A percentile compares a stretch with the other conserved stretches of the same genome.
These are phyloP conservation scores for Chlorodrepanis virens DNA, from an alignment of 2,113 vertebrate species.

Conservation along the genomic window DNA sequence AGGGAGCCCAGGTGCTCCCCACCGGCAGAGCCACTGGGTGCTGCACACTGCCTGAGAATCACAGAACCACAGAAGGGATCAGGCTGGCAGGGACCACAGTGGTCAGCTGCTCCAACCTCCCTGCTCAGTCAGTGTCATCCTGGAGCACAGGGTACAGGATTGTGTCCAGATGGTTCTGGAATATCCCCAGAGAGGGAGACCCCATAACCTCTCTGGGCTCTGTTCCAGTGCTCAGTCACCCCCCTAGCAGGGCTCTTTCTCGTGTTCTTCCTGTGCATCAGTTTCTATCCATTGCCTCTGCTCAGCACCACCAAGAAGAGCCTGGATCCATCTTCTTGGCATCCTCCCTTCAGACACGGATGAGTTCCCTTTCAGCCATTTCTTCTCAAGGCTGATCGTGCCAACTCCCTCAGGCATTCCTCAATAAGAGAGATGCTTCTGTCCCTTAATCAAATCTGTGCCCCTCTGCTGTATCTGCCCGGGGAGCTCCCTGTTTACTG, in stretches of 20 bases:
- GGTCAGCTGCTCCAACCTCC: background rate
- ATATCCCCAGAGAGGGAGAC: background rate
- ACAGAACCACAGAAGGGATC: too few relatives aligned
- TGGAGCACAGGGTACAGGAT: background rate
- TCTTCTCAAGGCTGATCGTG: background rate
- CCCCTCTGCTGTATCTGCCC: fast-evolving
- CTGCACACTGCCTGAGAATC: background rate
- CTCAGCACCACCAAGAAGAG: background rate
- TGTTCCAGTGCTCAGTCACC: background rate
- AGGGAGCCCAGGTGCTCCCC: background rate
- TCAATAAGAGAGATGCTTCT: too few relatives aligned
- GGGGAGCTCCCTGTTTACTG: background rate
- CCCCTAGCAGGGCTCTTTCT: background rate
- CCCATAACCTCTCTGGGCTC: background rate
- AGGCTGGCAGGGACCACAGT: background rate
- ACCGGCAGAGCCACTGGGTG: fast-evolving
- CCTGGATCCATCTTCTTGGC: background rate
- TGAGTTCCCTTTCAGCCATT: background rate
- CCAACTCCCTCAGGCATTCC: background rate
- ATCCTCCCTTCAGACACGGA: background rate
- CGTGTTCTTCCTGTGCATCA: background rate
- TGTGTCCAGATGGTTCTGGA: too few relatives aligned
- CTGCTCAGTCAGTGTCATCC: background rate
- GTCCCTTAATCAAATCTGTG: background rate
- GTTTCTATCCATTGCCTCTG: background rate